phyloP scores from a whole-genome alignment of 2,797 vertebrate species.

The Calcarius lapponicus region DNA sequence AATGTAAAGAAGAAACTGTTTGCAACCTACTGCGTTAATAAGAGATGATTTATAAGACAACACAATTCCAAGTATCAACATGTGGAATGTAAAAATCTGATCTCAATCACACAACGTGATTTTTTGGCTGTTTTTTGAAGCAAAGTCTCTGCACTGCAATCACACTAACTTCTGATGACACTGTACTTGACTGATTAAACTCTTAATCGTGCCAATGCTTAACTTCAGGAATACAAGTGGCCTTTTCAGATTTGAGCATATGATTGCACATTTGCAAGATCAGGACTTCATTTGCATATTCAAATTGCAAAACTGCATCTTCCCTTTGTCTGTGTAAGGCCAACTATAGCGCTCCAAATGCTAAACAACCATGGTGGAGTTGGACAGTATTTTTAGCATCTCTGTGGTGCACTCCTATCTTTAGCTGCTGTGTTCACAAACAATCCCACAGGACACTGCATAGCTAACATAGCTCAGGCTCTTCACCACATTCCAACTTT shows the following conservation, averaged over 20 bases:
- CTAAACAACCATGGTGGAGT: slow-evolving; percentile 40
- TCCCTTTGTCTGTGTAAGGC: slow-evolving; percentile 45
- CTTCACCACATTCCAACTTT: slow-evolving; percentile 15
- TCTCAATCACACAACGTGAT: background rate
- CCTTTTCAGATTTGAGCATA: slow-evolving; percentile 37
- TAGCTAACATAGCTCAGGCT: slow-evolving; percentile 50
- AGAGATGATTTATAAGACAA: slow-evolving; percentile 41
- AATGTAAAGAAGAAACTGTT: slow-evolving; percentile 56
- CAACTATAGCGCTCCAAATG: slow-evolving; percentile 36
- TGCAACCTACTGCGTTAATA: slow-evolving; percentile 36
- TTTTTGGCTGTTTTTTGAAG: background rate
- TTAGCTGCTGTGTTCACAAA: slow-evolving; percentile 59
- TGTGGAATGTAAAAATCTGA: slow-evolving; percentile 24
- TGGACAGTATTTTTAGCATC: slow-evolving; percentile 69
- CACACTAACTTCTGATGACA: slow-evolving; percentile 41
- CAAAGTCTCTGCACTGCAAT: slow-evolving; percentile 1
- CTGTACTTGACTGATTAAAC: slow-evolving; percentile 54
- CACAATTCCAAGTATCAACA: slow-evolving; percentile 36
- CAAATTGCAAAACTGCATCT: slow-evolving; percentile 49
- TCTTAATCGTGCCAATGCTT: slow-evolving; percentile 24
- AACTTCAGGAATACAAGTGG: slow-evolving; percentile 43
- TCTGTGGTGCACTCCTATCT: slow-evolving; percentile 60
- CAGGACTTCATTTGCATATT: slow-evolving; percentile 57
- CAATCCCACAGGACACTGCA: slow-evolving; percentile 59
- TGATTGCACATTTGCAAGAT: slow-evolving; percentile 62